Evolutionary conservation across 2,888 invertebrate species (phyloP), one percentile per base, ranked within the genome.

Genomic region (Tinea trinotella): DNA sequence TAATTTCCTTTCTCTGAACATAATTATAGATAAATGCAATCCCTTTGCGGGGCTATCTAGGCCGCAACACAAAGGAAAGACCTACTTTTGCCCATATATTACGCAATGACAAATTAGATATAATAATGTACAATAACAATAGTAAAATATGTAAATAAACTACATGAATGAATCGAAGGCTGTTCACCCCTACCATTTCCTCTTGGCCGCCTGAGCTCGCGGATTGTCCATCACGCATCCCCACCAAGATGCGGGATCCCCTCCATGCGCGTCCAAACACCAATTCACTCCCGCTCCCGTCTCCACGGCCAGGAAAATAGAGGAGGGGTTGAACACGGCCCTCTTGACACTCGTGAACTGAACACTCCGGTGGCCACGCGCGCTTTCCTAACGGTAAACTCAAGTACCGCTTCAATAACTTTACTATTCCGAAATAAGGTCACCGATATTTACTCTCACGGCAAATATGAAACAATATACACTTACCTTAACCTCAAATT

Each of bases 251-350:
- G 69, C 76, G 77, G 75, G 82, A 83, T 84, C 86, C 86, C 86
- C 86, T 84, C 85, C 86, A 86, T 79, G 69, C 74, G 75, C 71
- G 74, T 72, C 64, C 68, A 62, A 63, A 67, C 64, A 78, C 76
- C 74, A 82, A 83, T 77, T 81, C 77, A 81, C 83, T 81, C 80
- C 84, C 84, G 82, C 81, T 83, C 84, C 83, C 83, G 78, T 70
- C 82, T 79, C 84, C 79, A 77, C 79, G 68, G 73, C 65, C 73
- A 78, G 76, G 79, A 68, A 78, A 76, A 73, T 69, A 81, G 84
- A 82, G 83, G 84, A 80, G 82, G 80, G 81, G 81, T 81, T 69
- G 78, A 64, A 67, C 71, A 68, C 74, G 70, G 72, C 71, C 72
- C 74, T 74, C 74, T 65, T 70, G 67, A 65, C 67, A 74, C 76